Evolutionary conservation across 2,797 vertebrate genomes (phyloP).

Genomic region (Myotis myotis): DNA sequence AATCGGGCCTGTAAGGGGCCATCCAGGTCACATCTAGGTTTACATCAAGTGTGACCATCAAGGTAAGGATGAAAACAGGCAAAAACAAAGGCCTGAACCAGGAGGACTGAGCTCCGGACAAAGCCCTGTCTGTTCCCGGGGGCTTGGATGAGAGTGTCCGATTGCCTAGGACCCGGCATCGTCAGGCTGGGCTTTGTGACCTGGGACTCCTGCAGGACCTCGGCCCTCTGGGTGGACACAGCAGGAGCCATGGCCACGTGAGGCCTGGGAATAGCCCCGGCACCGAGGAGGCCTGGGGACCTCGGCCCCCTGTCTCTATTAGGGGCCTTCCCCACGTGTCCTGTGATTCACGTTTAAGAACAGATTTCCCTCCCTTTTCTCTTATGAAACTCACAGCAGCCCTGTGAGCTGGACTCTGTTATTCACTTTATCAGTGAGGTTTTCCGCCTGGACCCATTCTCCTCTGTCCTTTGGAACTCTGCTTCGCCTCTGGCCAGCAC

Average conservation of each 20-base stretch:
- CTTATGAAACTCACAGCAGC: neutral
- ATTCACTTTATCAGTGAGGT: rapidly evolving
- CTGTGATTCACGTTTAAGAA: neutral
- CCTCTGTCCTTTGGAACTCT: neutral
- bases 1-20: neutral
- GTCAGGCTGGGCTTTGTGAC: too few relatives aligned
- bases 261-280: neutral
- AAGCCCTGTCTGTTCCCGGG: neutral
- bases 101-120: neutral
- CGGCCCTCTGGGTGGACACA: neutral
- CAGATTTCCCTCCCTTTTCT: neutral
- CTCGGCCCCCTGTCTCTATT: neutral
- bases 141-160: too few relatives aligned
- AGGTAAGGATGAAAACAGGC: neutral
- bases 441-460: neutral
- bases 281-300: neutral
- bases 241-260: neutral
- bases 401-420: neutral
- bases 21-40: neutral
- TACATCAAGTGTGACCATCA: neutral
- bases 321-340: neutral
- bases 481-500: neutral
- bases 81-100: neutral
- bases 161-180: neutral
- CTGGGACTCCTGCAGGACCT: neutral